Conservation (phyloP, 2,888 invertebrate genomes). For the Saturnia pavonia region DNA sequence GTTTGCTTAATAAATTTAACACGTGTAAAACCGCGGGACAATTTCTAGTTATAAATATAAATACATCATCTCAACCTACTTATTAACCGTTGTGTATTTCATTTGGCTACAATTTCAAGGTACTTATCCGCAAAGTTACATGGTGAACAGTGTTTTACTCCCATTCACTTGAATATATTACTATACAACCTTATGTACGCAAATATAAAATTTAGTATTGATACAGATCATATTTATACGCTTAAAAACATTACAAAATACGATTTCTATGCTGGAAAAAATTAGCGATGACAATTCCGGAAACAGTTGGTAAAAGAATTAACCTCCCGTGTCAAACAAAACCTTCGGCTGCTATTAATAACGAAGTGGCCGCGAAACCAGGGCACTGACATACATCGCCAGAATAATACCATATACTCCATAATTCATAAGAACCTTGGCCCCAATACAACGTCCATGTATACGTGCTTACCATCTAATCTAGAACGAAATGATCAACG, state of each 20-base stretch:
- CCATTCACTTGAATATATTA: neutral
- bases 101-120: neutral
- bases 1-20: too few relatives aligned
- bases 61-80: neutral
- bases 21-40: too few relatives aligned
- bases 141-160: neutral
- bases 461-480: slow-evolving; percentile 41
- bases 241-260: neutral
- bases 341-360: slow-evolving; percentile 77
- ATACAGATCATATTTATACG: neutral
- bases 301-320: slow-evolving; percentile 61
- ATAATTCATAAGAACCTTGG: slow-evolving; percentile 79
- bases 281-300: slow-evolving; percentile 51
- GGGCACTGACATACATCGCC: slow-evolving; percentile 75
- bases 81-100: neutral
- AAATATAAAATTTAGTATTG: neutral
- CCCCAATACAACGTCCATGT: slow-evolving; percentile 60
- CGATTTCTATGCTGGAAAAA: neutral
- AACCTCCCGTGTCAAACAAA: slow-evolving; percentile 71
- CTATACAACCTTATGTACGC: neutral
- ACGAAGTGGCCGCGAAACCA: slow-evolving; percentile 75
- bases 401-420: slow-evolving; percentile 79
- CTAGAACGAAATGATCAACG: slow-evolving; percentile 26
- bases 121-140: neutral
- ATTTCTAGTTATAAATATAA: neutral